Evolutionary conservation across 2,113 vertebrate genomes (phyloP).

Genomic region (Arizona elegans): DNA sequence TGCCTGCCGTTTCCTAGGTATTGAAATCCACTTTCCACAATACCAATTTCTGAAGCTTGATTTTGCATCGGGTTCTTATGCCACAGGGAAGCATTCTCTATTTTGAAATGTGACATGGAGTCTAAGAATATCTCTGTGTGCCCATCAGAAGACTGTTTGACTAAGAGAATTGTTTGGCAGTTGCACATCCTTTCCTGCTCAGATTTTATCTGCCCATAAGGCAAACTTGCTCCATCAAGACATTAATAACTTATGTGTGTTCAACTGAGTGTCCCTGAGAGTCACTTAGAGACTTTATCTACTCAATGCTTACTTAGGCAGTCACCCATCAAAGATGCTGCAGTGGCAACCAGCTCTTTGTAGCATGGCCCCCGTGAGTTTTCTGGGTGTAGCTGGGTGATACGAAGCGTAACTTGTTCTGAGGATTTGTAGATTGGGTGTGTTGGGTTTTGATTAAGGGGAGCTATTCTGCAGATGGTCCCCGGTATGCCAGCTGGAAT

Average conservation of each 20-base stretch:
- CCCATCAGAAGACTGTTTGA: background rate
- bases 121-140: background rate
- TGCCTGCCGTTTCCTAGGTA: background rate
- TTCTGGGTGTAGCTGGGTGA: constrained; percentile 10
- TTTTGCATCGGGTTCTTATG: background rate
- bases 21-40: background rate
- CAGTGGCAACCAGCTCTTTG: background rate
- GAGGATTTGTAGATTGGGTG: background rate
- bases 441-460: background rate
- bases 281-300: background rate
- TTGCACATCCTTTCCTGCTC: background rate
- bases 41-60: background rate
- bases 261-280: background rate
- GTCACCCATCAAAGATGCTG: background rate
- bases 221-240: background rate
- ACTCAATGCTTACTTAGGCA: background rate
- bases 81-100: background rate
- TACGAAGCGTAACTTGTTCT: constrained; percentile 21
- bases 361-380: background rate
- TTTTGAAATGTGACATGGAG: background rate
- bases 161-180: background rate
- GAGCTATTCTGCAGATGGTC: background rate
- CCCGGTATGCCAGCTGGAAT: constrained; percentile 21
- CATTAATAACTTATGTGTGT: background rate
- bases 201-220: background rate